Conservation (phyloP, 1,140 invertebrate genomes). For the Thrips palmi region DNA sequence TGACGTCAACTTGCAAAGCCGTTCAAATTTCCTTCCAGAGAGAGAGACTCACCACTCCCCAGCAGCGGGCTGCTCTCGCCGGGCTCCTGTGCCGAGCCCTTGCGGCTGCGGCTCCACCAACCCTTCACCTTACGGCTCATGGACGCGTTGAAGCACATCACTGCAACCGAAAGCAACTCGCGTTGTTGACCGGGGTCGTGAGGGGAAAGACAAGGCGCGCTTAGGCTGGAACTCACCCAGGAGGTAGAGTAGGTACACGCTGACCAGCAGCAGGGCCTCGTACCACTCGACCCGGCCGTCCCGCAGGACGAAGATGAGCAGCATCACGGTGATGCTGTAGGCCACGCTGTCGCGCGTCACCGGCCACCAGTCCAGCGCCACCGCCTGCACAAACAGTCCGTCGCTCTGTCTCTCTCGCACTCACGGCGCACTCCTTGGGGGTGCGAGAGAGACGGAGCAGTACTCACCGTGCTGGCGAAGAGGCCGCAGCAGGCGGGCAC, state of each 20-base stretch:
- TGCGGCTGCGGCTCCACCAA: constrained; percentile 3
- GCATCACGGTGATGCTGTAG: constrained; percentile 40
- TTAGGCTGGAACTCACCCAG: constrained; percentile 22
- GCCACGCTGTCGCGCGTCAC: constrained; percentile 41
- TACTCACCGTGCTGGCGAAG: constrained; percentile 32
- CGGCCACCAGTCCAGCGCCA: constrained; percentile 44
- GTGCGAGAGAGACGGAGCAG: not conserved
- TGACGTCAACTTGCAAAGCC: too few species aligned
- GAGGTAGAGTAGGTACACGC: constrained; percentile 33
- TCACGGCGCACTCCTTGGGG: not conserved
- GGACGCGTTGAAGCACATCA: constrained; percentile 24
- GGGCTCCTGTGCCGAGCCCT: too few species aligned
- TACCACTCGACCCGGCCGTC: constrained; percentile 43
- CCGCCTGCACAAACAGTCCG: constrained; percentile 24
- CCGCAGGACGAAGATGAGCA: constrained; percentile 35
- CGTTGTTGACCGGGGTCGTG: not conserved
- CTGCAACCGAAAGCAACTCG: constrained; percentile 20
- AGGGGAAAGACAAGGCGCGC: too few species aligned
- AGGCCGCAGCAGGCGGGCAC: constrained; percentile 44
- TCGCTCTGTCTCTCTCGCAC: constrained; percentile 7
- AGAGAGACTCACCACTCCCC: too few species aligned
- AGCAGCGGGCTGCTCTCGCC: too few species aligned
- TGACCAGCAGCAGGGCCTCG: constrained; percentile 34
- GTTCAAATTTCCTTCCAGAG: too few species aligned
- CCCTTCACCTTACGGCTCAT: constrained; percentile 19